These are phyloP conservation scores for Manis javanica DNA, from an alignment of 2,797 vertebrate species.

Conservation along the genomic window DNA sequence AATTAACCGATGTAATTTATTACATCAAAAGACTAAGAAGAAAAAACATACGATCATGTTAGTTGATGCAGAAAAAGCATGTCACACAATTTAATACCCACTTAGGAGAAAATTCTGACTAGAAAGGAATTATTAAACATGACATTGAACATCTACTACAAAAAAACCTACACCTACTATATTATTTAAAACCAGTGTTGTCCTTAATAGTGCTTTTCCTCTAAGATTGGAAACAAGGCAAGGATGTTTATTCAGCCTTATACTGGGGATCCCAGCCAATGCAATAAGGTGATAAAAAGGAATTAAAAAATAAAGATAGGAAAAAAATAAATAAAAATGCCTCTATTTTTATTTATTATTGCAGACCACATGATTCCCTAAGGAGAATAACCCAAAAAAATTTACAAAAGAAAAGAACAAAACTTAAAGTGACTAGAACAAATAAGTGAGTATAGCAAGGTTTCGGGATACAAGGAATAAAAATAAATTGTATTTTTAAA, in stretches of 20 bases:
- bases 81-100: background rate
- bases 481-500: background rate
- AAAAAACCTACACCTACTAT: background rate
- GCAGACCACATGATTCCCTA: background rate
- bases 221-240: background rate
- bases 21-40: background rate
- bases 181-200: background rate
- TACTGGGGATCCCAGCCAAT: background rate
- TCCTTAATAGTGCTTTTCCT: background rate
- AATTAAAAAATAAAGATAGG: background rate
- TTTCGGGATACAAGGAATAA: background rate
- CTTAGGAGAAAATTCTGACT: background rate
- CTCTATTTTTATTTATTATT: background rate
- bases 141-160: background rate
- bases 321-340: background rate
- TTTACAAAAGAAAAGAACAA: background rate
- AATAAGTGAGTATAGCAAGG: background rate
- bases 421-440: background rate
- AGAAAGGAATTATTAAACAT: background rate
- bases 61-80: background rate
- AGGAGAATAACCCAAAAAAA: background rate
- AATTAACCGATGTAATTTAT: background rate
- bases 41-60: background rate
- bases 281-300: background rate
- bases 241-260: background rate